A percentile compares a stretch with the other conserved stretches of the same genome.
These are phyloP conservation scores for Xenus cinereus DNA, from an alignment of 2,113 vertebrate genomes.

Conservation along the genomic window DNA sequence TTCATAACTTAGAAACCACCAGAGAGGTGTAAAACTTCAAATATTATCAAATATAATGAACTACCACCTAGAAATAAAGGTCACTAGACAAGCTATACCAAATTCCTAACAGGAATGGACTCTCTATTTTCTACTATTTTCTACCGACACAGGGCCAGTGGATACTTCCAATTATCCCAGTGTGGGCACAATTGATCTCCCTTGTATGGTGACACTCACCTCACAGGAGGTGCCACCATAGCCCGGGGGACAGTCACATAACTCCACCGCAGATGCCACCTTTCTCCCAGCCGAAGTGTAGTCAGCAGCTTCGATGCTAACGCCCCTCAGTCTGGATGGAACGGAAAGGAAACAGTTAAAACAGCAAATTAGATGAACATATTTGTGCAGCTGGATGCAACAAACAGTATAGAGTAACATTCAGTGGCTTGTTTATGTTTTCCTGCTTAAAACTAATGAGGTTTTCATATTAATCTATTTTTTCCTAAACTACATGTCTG, in stretches of 20 bases:
- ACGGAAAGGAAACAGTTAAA: background rate
- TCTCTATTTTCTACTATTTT: background rate
- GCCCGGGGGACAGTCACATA: slow-evolving; percentile 82
- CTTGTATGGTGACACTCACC: slow-evolving; percentile 64
- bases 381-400: background rate
- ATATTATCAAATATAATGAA: background rate
- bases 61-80: background rate
- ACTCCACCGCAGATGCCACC: slow-evolving; percentile 76
- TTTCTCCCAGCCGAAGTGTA: slow-evolving; percentile 44
- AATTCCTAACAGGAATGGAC: background rate
- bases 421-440: background rate
- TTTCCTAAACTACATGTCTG: background rate
- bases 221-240: slow-evolving; percentile 86
- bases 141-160: background rate
- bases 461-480: background rate
- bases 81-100: background rate
- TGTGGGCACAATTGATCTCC: background rate
- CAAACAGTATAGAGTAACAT: background rate
- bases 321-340: slow-evolving; percentile 65
- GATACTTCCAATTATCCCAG: background rate
- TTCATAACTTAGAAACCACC: background rate
- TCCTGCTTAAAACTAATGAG: background rate
- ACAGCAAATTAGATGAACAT: background rate
- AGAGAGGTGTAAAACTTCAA: background rate
- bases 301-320: slow-evolving; percentile 77